These are phyloP conservation scores for Tridacna crocea DNA, from an alignment of 2,888 invertebrate genomes.

Conservation along the genomic window DNA sequence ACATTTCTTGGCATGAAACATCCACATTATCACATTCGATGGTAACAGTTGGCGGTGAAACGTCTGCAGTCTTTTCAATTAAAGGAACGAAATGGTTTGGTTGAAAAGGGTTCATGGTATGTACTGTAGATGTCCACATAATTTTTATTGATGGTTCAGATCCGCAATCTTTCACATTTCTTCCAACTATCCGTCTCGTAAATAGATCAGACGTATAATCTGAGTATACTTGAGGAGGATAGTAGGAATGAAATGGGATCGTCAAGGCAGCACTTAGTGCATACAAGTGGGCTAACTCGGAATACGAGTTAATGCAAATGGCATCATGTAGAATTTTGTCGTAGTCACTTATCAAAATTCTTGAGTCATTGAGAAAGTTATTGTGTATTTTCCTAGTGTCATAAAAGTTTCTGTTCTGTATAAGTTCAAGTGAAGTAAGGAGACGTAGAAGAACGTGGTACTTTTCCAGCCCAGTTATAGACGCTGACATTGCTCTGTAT, in stretches of 20 bases:
- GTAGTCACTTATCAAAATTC: slow-evolving; percentile 26
- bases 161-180: not conserved
- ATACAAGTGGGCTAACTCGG: slow-evolving; percentile 29
- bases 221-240: slow-evolving; percentile 13
- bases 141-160: not conserved
- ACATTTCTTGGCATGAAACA: too few relatives aligned
- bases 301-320: not conserved
- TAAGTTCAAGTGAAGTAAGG: slow-evolving; percentile 10
- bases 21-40: too few relatives aligned
- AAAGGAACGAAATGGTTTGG: not conserved
- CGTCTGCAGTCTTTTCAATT: not conserved
- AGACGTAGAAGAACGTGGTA: not conserved
- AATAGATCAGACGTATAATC: slow-evolving; percentile 2
- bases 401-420: too few relatives aligned
- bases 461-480: not conserved
- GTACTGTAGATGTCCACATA: not conserved
- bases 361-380: slow-evolving; percentile 14
- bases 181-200: not conserved
- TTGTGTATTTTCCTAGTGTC: not conserved
- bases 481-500: not conserved
- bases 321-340: slow-evolving; percentile 24
- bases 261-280: slow-evolving; percentile 29
- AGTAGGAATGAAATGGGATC: slow-evolving; percentile 6
- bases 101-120: not conserved
- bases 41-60: not conserved